Evolutionary conservation across 2,888 invertebrate genomes (phyloP), one percentile per base, ranked within the genome.

Genomic region (Capitulum mitella): DNA sequence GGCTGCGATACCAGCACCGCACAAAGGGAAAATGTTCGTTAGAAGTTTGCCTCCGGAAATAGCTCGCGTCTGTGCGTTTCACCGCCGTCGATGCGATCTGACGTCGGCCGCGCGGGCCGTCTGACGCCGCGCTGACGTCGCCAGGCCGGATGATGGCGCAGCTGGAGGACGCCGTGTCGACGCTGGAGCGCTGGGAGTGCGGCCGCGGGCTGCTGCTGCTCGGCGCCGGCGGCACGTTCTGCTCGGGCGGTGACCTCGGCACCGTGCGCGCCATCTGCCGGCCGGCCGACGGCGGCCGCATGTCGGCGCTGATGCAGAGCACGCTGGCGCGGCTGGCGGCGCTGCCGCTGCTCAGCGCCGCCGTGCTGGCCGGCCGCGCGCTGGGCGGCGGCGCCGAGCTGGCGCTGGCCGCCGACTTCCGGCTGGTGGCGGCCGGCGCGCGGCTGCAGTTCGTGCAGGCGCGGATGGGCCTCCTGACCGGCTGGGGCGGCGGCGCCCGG

Each of bases 371-470:
- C 79, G 89, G 89, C 32, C 83, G 83, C 80, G 88, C 89, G 1
- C 81, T 89, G 3, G 89, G 89, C 14, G 89, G 89, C 1, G 89
- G 89, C 8, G 87, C 89, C 1, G 89, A 89, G 83, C 79, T 89
- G 16, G 84, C 86, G 0, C 84, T 86, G 34, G 85, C 86, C 3
- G 87, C 88, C 82, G 89, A 89, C 82, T 87, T 87, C 80, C 83
- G 89, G 29, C 80, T 88, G 1, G 84, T 87, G 83, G 84, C 86
- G 0, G 79, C 80, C 8, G 77, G 82, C 0, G 85, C 86, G 2
- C 84, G 84, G 78, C 84, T 89, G 51, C 86, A 86, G 14, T 88
- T 87, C 82, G 87, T 88, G 10, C 88, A 89, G 81, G 84, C 83
- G 0, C 85, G 84, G 81, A 86, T 89, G 86, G 88, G 88, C 0